phyloP scores from a whole-genome alignment of 1,140 invertebrate genomes.

The Oreohelix idahoensis region DNA sequence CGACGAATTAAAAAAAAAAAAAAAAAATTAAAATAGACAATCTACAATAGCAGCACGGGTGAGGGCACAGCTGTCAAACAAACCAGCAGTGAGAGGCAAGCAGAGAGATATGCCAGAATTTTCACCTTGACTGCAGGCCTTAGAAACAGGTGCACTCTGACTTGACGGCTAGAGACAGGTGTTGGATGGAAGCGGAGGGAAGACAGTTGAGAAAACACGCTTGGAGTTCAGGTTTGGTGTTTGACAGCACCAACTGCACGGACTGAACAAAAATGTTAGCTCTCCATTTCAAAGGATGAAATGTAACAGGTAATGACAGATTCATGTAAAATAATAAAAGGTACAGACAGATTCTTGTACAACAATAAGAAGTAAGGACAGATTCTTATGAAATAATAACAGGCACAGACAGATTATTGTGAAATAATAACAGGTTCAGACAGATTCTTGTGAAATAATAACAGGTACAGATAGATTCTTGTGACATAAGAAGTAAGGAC shows the following conservation, averaged over 20 bases:
- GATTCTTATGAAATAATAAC: too few species aligned
- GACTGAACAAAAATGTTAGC: neutral
- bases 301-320: neutral
- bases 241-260: neutral
- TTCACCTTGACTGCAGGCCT: neutral
- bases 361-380: too few species aligned
- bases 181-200: neutral
- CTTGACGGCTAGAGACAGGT: neutral
- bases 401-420: too few species aligned
- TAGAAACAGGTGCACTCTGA: neutral
- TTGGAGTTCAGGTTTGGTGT: neutral
- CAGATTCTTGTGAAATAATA: too few species aligned
- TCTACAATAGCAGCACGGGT: neutral
- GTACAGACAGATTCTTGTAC: too few species aligned
- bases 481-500: too few species aligned
- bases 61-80: neutral
- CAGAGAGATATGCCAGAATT: neutral
- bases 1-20: too few species aligned
- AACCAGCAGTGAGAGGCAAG: neutral
- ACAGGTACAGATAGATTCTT: too few species aligned
- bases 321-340: neutral
- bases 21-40: too few species aligned
- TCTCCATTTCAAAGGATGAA: neutral
- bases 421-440: too few species aligned
- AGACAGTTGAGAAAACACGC: neutral